Conservation (phyloP, 1,140 invertebrate species). For the fruit fly (Drosophila melanogaster) region Release_6_plus_ISO1_MT NT_033777.3:22887001-22887500, state of each 20-base stretch:
- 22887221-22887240: constrained; percentile 53
- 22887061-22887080: background rate
- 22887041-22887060: background rate
- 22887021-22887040: too few relatives aligned
- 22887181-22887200: constrained; percentile 33
- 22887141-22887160: constrained; percentile 62
- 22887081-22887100: constrained; percentile 19
- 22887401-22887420: constrained; percentile 14
- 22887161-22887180: constrained; percentile 35
- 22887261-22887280: constrained; percentile 2
- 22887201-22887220: constrained; percentile 67
- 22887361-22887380: constrained; percentile 78
- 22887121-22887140: constrained; percentile 79
- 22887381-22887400: constrained; percentile 81
- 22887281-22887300: constrained; percentile 41
- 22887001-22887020: too few relatives aligned
- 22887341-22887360: constrained; percentile 44
- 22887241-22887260: constrained; percentile 22
- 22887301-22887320: constrained; percentile 27
- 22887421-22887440: constrained; percentile 58
- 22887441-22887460: constrained; percentile 73
- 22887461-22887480: constrained; percentile 67
- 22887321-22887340: constrained; percentile 52
- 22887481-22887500: constrained; percentile 61
- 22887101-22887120: constrained; percentile 35